A percentile compares a stretch with the other conserved stretches of the same genome.
These are phyloP conservation scores for Chrysolina americana DNA, from an alignment of 2,888 invertebrate genomes.

Conservation along the genomic window DNA sequence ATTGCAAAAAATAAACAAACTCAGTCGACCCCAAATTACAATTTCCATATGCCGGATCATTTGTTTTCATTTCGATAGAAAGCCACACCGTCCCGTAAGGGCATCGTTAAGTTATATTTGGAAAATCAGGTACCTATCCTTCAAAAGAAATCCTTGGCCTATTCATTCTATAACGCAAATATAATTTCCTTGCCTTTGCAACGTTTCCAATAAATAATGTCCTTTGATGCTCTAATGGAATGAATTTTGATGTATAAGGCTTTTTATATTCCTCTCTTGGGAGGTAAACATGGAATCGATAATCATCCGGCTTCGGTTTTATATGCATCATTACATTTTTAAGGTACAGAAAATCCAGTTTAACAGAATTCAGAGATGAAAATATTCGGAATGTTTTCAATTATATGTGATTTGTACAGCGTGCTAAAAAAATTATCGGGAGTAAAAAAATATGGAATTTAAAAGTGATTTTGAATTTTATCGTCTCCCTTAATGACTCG, in stretches of 20 bases:
- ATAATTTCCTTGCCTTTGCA: constrained; percentile 30
- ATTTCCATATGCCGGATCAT: neutral
- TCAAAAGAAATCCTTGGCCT: constrained; percentile 1
- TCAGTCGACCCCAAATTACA: too few species aligned
- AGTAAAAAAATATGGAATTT: too few species aligned
- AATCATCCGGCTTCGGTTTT: neutral
- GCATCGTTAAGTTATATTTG: constrained; percentile 1
- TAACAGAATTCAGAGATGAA: neutral
- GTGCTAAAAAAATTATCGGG: too few species aligned
- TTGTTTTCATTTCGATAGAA: neutral
- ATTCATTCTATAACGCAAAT: constrained; percentile 29
- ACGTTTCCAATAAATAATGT: constrained; percentile 26
- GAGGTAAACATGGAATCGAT: constrained; percentile 9
- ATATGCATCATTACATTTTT: constrained; percentile 5
- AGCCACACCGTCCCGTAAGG: neutral
- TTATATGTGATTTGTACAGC: neutral
- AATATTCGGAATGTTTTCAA: neutral
- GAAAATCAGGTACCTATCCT: constrained; percentile 12
- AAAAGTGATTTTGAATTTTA: too few species aligned
- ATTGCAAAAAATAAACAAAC: too few species aligned
- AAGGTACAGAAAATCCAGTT: neutral
- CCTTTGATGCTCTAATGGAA: constrained; percentile 29
- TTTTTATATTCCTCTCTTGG: constrained; percentile 8
- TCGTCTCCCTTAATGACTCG: too few species aligned
- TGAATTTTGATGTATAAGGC: constrained; percentile 24